Conservation (phyloP, 1,140 invertebrate species). For the Ephestia elutella region DNA sequence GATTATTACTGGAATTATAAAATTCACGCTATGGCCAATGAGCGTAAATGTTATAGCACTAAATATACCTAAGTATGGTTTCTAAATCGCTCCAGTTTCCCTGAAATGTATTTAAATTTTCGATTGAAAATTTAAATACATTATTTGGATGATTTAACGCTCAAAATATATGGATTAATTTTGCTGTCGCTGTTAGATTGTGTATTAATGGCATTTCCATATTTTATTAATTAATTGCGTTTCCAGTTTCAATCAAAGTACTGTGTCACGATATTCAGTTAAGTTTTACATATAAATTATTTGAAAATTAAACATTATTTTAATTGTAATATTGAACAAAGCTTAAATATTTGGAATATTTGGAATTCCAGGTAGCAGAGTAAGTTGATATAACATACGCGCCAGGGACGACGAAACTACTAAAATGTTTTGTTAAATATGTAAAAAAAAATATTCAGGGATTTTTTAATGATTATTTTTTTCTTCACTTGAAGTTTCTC, state of each 20-base stretch:
- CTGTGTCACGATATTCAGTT: background rate
- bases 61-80: background rate
- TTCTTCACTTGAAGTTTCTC: too few species aligned
- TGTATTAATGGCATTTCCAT: background rate
- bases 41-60: background rate
- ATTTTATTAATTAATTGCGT: conserved; percentile 4
- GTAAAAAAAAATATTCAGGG: too few species aligned
- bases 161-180: background rate
- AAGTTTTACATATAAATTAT: conserved; percentile 1
- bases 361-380: too few species aligned
- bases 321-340: background rate
- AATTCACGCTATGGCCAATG: background rate
- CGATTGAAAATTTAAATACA: background rate
- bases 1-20: background rate
- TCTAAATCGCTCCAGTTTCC: background rate
- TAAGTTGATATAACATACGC: too few species aligned
- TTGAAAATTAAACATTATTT: background rate
- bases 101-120: background rate
- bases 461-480: too few species aligned
- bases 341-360: too few species aligned
- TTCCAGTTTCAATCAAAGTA: conserved; percentile 3
- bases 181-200: background rate
- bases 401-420: too few species aligned
- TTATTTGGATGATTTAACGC: background rate
- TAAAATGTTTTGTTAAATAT: too few species aligned